Evolutionary conservation across 2,888 invertebrate genomes (phyloP).

Genomic region (Cabera pusaria): DNA sequence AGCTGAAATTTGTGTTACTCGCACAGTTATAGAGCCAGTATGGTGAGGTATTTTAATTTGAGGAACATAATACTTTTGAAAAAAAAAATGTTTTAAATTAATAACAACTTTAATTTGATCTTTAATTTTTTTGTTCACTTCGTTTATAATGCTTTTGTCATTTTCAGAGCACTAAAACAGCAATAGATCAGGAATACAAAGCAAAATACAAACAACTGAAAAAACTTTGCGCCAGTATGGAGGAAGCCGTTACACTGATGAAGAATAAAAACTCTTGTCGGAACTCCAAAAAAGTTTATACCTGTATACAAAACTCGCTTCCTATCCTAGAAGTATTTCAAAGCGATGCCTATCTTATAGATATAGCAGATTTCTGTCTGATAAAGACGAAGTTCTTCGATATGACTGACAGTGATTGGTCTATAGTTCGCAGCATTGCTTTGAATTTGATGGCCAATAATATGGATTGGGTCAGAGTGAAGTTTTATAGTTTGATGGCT

Average conservation of each 20-base stretch:
- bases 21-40: no score
- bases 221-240: constrained; percentile 62
- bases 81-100: no score
- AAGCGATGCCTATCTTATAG: constrained; percentile 77
- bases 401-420: constrained; percentile 60
- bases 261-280: constrained; percentile 52
- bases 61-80: no score
- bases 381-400: constrained; percentile 56
- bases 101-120: no score
- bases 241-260: constrained; percentile 61
- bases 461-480: constrained; percentile 75
- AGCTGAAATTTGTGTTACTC: no score
- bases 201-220: constrained; percentile 63
- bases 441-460: constrained; percentile 83
- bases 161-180: constrained; percentile 56
- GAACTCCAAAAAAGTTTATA: constrained; percentile 59
- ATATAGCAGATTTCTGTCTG: constrained; percentile 62
- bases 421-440: constrained; percentile 62
- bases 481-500: constrained; percentile 81
- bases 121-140: no score
- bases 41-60: no score
- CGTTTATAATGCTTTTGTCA: no score
- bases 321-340: constrained; percentile 84
- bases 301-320: constrained; percentile 77
- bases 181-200: constrained; percentile 66